Evolutionary conservation across 2,888 invertebrate species (phyloP), one percentile per base, ranked within the genome.

Genomic region (Drosophila neotestacea): DNA sequence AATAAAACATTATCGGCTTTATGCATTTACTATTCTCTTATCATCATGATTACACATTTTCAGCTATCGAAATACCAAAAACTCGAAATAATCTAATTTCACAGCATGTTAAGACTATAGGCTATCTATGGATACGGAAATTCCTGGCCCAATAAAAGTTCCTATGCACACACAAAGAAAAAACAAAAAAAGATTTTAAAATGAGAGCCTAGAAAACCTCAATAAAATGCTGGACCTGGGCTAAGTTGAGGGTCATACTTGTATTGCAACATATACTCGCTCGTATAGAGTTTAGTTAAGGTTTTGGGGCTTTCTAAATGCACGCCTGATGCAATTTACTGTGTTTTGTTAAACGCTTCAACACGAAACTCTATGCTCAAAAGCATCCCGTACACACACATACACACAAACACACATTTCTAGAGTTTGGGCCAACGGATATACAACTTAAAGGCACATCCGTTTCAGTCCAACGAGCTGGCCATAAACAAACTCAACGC

Each of bases 381-480:
- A 70, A 80, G 77, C 77, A 69, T 70, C 34, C 52, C 48, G 32
- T 41, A 50, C 30, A 59, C 32, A 54, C 48, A 22, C 22, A 52
- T 46, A 51, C 38, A 39, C 32, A 32, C 41, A 38, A 42, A 54
- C 22, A 65, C 27, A 48, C 66, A 55, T 27, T 22, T 41, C 27
- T 41, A 50, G 44, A 36, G 66, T 59, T 71, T 50, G 52, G 48
- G 63, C 62, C 42, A 74, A 76, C 70, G 85, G 87, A 85, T 86
- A 85, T 83, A 81, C 81, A 86, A 83, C 85, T 85, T 85, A 81
- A 85, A 83, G 85, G 85, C 87, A 85, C 79, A 86, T 85, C 85
- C 85, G 85, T 77, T 84, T 58, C 62, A 77, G 68, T 47, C 59
- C 72, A 76, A 66, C 75, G 51, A 73, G 76, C 59, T 70, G 78